Evolutionary conservation across 2,113 vertebrate genomes (phyloP).

Genomic region (Capricornis sumatraensis): DNA sequence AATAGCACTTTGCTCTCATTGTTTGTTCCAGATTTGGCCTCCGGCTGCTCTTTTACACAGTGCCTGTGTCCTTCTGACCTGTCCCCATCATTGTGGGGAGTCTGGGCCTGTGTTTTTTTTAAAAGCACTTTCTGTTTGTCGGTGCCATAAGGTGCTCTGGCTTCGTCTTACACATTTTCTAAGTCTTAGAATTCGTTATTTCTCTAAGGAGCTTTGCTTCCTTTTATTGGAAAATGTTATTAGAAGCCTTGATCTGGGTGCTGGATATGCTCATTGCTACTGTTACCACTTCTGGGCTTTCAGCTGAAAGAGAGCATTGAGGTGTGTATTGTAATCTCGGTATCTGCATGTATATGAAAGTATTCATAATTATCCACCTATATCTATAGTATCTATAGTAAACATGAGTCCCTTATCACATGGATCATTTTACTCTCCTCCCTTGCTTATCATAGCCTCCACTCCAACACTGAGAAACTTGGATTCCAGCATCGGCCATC

Average conservation of each 20-base stretch:
- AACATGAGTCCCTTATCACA: neutral
- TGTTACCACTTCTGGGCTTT: neutral
- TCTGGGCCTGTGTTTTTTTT: neutral
- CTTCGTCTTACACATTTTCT: neutral
- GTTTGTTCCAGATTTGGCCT: neutral
- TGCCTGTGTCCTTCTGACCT: too few relatives aligned
- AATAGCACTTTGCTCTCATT: neutral
- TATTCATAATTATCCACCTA: neutral
- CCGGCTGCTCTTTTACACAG: neutral
- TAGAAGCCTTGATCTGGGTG: neutral
- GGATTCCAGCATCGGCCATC: neutral
- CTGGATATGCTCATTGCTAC: neutral
- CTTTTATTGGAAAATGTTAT: neutral
- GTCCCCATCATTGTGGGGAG: neutral
- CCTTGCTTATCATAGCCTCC: neutral
- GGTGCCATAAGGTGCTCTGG: neutral
- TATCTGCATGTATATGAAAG: too few relatives aligned
- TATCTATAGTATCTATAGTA: fast-evolving
- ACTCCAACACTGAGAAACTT: neutral
- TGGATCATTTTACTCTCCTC: neutral
- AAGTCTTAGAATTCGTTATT: neutral
- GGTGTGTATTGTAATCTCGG: neutral
- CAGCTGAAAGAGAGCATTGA: neutral
- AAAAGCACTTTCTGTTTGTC: neutral
- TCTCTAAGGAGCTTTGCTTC: neutral